Evolutionary conservation across 2,797 vertebrate genomes (phyloP), one percentile per base, ranked within the genome.

Genomic region (Enteromius trimaculatus): DNA sequence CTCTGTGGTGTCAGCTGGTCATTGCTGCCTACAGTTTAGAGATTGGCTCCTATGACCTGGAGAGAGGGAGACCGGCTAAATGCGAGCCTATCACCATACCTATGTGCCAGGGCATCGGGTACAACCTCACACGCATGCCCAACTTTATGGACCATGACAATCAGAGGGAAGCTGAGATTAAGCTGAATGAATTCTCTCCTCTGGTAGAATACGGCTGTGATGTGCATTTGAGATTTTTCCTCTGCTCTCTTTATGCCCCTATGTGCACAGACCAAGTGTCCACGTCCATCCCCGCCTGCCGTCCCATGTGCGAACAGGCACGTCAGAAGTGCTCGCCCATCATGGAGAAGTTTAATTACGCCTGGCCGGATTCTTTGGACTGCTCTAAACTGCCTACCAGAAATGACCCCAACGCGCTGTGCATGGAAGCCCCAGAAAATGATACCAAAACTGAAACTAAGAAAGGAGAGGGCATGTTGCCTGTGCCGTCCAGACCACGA

Each of bases 251-350:
- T 64, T 99, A 97, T 60, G 97, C 97, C 3, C 98, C 98, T 87
- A 99, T 99, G 98, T 99, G 98, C 94, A 97, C 98, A 0, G 96
- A 99, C 91, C 97, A 99, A 90, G 97, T 99, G 91, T 98, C 97
- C 26, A 94, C 96, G 90, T 97, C 97, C 92, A 99, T 99, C 92
- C 98, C 96, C 0, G 98, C 98, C 88, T 99, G 98, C 94, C 95
- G 97, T 84, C 97, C 98, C 90, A 99, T 99, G 98, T 99, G 98
- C 16, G 97, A 99, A 91, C 96, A 98, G 91, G 98, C 97, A 65
- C 92, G 98, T 72, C 96, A 95, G 91, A 94, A 94, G 88, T 99
- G 98, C 81, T 96, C 96, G 6, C 98, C 98, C 90, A 96, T 99
- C 92, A 98, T 99, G 97, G 96, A 97, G 89, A 97, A 96, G 92